Percentiles rank a stretch among this genome's conserved stretches.
These are phyloP conservation scores for Aromia moschata DNA, from an alignment of 2,888 invertebrate species.

Conservation along the genomic window DNA sequence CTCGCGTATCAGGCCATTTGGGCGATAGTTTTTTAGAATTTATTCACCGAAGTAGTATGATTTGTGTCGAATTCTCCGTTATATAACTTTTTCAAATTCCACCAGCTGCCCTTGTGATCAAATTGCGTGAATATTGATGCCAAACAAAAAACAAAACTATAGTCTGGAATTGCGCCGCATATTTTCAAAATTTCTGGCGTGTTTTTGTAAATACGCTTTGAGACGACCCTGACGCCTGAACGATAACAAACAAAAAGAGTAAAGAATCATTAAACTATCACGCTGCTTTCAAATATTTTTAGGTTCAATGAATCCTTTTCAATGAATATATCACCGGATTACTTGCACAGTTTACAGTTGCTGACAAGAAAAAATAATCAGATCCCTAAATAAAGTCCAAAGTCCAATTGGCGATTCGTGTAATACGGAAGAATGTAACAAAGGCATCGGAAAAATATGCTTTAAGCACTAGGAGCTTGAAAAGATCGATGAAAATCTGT, in stretches of 20 bases:
- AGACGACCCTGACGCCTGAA: slow-evolving; percentile 7
- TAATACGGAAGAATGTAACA: neutral
- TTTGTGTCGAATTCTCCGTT: no score
- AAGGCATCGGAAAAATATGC: neutral
- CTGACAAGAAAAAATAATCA: slow-evolving; percentile 28
- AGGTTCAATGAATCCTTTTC: slow-evolving; percentile 31
- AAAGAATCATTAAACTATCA: slow-evolving; percentile 2
- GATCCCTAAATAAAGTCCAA: slow-evolving; percentile 9
- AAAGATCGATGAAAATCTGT: neutral
- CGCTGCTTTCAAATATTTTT: slow-evolving; percentile 3
- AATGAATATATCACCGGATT: slow-evolving; percentile 20
- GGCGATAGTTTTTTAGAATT: no score
- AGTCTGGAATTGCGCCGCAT: no score
- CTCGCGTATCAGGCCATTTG: no score
- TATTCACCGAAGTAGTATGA: no score
- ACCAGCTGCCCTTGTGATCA: no score
- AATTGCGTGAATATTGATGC: no score
- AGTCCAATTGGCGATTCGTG: slow-evolving; percentile 17
- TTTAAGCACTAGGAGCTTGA: neutral
- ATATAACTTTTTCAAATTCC: no score
- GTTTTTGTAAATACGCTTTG: neutral
- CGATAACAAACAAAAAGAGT: slow-evolving; percentile 2
- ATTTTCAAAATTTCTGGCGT: no score
- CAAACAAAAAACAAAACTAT: no score
- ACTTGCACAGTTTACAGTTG: slow-evolving; percentile 24